phyloP scores from a whole-genome alignment of 1,140 invertebrate species.

The Anastatus disparis region DNA sequence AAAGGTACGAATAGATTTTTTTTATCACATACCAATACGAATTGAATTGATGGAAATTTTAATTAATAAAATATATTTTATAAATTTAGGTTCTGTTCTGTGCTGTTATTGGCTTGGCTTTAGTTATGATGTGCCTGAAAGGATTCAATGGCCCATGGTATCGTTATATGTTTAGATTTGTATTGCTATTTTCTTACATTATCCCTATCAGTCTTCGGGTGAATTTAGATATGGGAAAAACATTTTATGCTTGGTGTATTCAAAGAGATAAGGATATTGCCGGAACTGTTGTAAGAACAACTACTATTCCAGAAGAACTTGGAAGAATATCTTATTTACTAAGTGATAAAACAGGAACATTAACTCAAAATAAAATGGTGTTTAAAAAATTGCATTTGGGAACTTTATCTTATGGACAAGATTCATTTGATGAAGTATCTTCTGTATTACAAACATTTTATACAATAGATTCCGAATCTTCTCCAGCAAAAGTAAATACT shows the following conservation, averaged over 20 bases:
- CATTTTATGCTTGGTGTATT: conserved; percentile 97
- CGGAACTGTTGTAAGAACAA: conserved; percentile 96
- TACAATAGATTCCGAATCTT: conserved; percentile 47
- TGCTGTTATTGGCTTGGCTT: conserved; percentile 89
- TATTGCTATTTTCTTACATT: conserved; percentile 98
- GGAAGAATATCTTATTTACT: conserved; percentile 95
- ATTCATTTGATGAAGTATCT: conserved; percentile 85
- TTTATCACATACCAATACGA: too few relatives aligned
- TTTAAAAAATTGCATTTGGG: conserved; percentile 95
- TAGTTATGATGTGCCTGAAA: conserved; percentile 96
- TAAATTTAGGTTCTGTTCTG: conserved; percentile 83
- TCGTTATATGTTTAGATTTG: conserved; percentile 94
- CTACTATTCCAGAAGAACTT: conserved; percentile 98
- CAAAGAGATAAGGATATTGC: conserved; percentile 92
- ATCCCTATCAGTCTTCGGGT: conserved; percentile 98
- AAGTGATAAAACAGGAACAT: conserved; percentile 98
- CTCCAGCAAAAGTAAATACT: conserved; percentile 52
- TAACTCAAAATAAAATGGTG: conserved; percentile 99
- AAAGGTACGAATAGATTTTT: too few relatives aligned
- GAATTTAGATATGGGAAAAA: conserved; percentile 98
- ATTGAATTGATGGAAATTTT: too few relatives aligned
- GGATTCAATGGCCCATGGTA: conserved; percentile 97
- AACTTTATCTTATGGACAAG: conserved; percentile 86
- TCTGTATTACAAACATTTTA: conserved; percentile 65
- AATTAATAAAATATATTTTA: too few relatives aligned